Base-by-base conservation (phyloP, 1,140 invertebrate species). In the Heliothis subflexa region DNA sequence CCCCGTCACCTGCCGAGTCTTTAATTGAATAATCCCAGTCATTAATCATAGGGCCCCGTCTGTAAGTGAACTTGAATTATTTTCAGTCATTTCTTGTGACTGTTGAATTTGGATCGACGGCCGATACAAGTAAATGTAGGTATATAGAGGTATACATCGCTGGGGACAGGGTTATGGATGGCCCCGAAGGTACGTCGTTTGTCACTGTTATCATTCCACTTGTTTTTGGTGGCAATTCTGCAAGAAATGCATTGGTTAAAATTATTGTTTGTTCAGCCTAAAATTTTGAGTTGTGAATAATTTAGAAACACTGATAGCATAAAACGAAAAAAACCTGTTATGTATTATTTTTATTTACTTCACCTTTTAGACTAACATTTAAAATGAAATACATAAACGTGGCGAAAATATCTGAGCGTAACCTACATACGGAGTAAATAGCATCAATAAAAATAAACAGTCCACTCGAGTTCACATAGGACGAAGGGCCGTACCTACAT, bases 21-120 rank as follows among this genome's bases (percentile, higher is more conserved):
- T 94, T 94, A 94, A 94, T 94, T 94, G 92, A 94, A 94, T 94
- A 93, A 94, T 93, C 91, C 89, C 85, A 82, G 84, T 91, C 91
- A 94, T 94, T 94, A 93, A 94, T 94, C 91, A 94, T 93, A 89
- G 85, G 85, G 80, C 81, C 85, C 88, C 85, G 89, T 89, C 92
- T 94, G 91, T 86, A 91, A 86, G 88, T 91, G 91, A 93, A 91
- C 86, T 90, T 86, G 86, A 89, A 91, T 94, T 91, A 92, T 92
- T 94, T 91, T 94, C 88, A 92, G 85, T 87, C 87, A 91, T 78
- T 84, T 85, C 84, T 87, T 83, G 85, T 83, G 86, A 85, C 85
- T 81, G 40, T 66, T 66, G 18, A n/a, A 47, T 40, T 83, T 81
- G 79, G 78, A 83, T 86, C 76, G 83, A 73, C 57, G 80, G 79